A percentile compares a stretch with the other conserved stretches of the same genome.
These are phyloP conservation scores for Galaxea fascicularis DNA, from an alignment of 92 coral and sea anemone genomes.

Conservation along the genomic window DNA sequence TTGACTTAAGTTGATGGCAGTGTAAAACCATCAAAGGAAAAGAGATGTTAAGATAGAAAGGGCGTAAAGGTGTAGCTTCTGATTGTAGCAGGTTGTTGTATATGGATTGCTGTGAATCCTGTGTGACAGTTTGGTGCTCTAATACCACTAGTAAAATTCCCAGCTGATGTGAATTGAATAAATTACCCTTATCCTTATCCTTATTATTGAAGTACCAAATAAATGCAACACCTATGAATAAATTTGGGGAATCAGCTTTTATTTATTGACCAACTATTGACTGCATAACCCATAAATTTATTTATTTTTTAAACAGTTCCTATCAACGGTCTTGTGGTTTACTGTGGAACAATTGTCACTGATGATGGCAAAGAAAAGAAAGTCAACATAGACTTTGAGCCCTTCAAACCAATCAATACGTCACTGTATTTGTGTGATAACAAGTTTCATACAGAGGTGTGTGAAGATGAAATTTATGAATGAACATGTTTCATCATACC, in stretches of 20 bases:
- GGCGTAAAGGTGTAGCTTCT: background rate
- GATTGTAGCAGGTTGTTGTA: background rate
- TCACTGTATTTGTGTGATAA: conserved; percentile 95
- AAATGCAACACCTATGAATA: too few relatives aligned
- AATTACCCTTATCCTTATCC: too few relatives aligned
- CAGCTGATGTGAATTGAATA: too few relatives aligned
- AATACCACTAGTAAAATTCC: too few relatives aligned
- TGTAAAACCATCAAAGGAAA: background rate
- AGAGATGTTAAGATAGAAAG: background rate
- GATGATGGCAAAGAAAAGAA: conserved; percentile 99
- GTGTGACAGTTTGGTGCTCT: too few relatives aligned
- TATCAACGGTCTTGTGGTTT: conserved; percentile 95
- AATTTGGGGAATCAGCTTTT: too few relatives aligned
- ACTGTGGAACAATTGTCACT: conserved; percentile 98
- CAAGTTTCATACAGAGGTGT: conserved; percentile 97
- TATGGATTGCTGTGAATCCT: too few relatives aligned
- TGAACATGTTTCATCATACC: too few relatives aligned
- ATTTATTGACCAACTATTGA: too few relatives aligned
- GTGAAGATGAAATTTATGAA: background rate
- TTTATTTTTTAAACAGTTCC: conserved; percentile 77
- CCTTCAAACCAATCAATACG: conserved; percentile 97
- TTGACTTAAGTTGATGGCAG: too few relatives aligned
- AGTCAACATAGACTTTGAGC: conserved; percentile 97
- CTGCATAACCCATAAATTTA: too few relatives aligned
- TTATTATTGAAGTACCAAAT: too few relatives aligned